Conservation (phyloP, 2,888 invertebrate genomes). For the Tolmerus cingulatus region DNA sequence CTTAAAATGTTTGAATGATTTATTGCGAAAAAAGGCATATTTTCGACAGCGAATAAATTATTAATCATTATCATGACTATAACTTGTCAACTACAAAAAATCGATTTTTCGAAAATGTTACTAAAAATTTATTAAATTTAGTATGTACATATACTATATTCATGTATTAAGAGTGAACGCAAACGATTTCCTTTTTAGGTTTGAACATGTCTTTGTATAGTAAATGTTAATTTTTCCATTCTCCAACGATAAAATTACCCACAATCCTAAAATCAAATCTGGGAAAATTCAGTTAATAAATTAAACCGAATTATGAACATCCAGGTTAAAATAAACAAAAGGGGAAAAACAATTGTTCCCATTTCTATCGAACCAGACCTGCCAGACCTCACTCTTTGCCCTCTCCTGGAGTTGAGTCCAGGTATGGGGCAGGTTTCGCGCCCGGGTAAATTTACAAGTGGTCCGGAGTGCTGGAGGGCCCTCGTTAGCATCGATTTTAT, state of each 20-base stretch:
- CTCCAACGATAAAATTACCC: background rate
- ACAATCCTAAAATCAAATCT: background rate
- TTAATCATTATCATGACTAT: no score
- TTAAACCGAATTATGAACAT: background rate
- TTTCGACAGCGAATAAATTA: no score
- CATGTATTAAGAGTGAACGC: no score
- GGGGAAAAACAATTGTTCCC: background rate
- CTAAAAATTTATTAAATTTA: no score
- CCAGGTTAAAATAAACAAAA: background rate
- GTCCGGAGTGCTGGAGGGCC: background rate
- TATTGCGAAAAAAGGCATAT: no score
- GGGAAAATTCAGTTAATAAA: background rate
- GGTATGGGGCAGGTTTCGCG: background rate
- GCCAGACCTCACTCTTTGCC: background rate
- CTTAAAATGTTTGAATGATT: no score
- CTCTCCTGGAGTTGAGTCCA: background rate
- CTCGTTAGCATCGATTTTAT: background rate
- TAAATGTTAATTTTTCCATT: no score
- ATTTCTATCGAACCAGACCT: background rate
- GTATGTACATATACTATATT: no score
- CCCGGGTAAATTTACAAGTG: background rate
- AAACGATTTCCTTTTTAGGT: no score
- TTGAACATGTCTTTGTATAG: no score
- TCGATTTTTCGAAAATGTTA: no score
- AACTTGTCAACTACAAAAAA: no score